Base-by-base conservation (phyloP, 2,113 vertebrate genomes). In the Neotragus pygmaeus region DNA sequence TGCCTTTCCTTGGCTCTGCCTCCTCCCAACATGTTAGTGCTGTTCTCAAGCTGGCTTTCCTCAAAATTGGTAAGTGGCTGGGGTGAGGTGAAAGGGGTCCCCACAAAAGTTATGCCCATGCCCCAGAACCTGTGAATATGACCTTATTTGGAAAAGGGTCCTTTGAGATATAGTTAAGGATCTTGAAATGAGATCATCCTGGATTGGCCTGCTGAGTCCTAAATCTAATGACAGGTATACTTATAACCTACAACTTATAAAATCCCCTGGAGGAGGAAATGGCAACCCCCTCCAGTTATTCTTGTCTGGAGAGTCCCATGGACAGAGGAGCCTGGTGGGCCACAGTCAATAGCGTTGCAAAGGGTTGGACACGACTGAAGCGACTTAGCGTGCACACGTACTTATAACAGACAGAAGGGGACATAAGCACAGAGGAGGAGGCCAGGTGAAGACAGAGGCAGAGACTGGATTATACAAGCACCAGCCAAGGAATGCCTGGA, bases 131-230 rank as follows among this genome's bases (percentile, higher is more conserved):
- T 51, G 19, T 36, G 39, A 75, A 17, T 25, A 39, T n/a, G 70
- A 86, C 21, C 45, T 51, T 39, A 57, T 80, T 70, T 91, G 60
- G 62, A 8, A 30, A 28, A 25, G 33, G 9, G 6, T 57, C 45
- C 92, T 90, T 90, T 30, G 10, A 60, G 15, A 21, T 30, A 14
- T 30, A 51, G 45, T 78, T 62, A 90, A 90, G 27, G 27, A 47
- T 62, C 43, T 94, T 39, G 23, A 88, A 36, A 21, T 47, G 87
- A 86, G 60, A 51, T 93, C 64, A 70, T 80, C 19, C 58, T 57
- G 36, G 57, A 45, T 92, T 58, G 45, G 30, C 17, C 11, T 36
- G 28, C 30, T n/a, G 33, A 66, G 60, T 6, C 25, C 49, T 89
- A 25, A 36, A 51, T 23, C 83, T 60, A 36, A 51, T 47, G n/a